Base-by-base conservation (phyloP, 2,888 invertebrate species). In the Podabrus alpinus region DNA sequence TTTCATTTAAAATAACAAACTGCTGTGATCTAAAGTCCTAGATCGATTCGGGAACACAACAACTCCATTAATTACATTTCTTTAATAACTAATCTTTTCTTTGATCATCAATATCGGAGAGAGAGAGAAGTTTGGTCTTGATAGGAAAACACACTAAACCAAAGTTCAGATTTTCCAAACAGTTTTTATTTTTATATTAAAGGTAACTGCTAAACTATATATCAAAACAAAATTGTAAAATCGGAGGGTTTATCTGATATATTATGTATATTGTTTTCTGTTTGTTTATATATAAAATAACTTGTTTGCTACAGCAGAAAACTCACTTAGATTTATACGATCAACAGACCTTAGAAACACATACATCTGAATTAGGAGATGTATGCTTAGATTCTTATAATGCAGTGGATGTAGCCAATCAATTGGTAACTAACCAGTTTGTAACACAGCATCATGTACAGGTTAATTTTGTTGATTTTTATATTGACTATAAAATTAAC, bases 381-480 rank as follows among this genome's bases (percentile, higher is more conserved):
- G 86, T 86, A 80, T 85, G 86, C 17, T 80, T 90, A 72, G 89
- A 90, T 79, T 87, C 89, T n/a, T 89, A 90, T 78, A 89, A 86
- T 80, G 86, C 89, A 67, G 88, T 88, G 72, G 90, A 90, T 81
- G 86, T 88, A 69, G 86, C 88, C 66, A 87, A 88, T 80, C 84
- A 84, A 77, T 88, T 88, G 87, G 85, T 87, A 16, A 78, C 81
- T 70, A 83, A 85, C 67, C 79, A 85, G 76, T 88, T 88, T 87
- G 85, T 87, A 16, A 78, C 81, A 69, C 83, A 85, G 69, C 79
- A 85, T 77, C 84, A 82, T 73, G 78, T 84, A 71, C 85, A 85
- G 81, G 85, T 84, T n/a, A 45, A 7, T 45, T 45, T 45, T 0
- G n/a, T n/a, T 45, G 19, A 45, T 45, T 29, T 16, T 17, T 19